Evolutionary conservation across 2,113 vertebrate genomes (phyloP), one percentile per base, ranked within the genome.

Genomic region (Cygnus atratus): DNA sequence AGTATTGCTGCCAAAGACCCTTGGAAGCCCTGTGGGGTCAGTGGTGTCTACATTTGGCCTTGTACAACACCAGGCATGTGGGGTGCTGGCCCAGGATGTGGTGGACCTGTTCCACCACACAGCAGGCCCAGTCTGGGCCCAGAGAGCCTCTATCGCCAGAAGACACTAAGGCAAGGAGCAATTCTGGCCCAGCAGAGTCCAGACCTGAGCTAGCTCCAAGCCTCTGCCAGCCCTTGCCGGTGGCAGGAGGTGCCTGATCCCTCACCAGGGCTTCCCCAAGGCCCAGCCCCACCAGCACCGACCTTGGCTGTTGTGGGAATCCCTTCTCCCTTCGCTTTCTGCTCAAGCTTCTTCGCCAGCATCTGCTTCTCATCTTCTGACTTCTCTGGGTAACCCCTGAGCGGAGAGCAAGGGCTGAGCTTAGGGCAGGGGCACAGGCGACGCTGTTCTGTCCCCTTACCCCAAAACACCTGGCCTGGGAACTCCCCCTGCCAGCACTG

Each of bases 301-400:
- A 99, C 99, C 98, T 99, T 99, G 92, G 99, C 99, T 9, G 99
- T 99, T 62, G 99, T 99, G 20, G 99, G 98, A 95, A 99, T 99
- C 66, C 98, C 98, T 96, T 99, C 99, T 3, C 98, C 98, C 95
- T 99, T 99, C n/a, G 96, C 96, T 93, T 99, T 99, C 97, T 99
- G 98, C 72, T 99, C 99, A 90, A 99, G 97, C 92, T 99, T 99
- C 98, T 99, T 99, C 39, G 98, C 96, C 90, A 99, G 71, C 7
- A 96, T 92, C 43, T 98, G 97, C 68, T 99, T 99, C 89, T 99
- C 99, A 62, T 99, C 99, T 58, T 99, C 99, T n/a, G 98, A 96
- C 95, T 99, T 99, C 31, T 99, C 98, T 20, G 99, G 98, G 84
- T 98, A 98, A 35, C 97, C 97, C 95, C 99, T 99, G 89, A 77